phyloP scores from a whole-genome alignment of 2,888 invertebrate species.

The Atethmia centrago region DNA sequence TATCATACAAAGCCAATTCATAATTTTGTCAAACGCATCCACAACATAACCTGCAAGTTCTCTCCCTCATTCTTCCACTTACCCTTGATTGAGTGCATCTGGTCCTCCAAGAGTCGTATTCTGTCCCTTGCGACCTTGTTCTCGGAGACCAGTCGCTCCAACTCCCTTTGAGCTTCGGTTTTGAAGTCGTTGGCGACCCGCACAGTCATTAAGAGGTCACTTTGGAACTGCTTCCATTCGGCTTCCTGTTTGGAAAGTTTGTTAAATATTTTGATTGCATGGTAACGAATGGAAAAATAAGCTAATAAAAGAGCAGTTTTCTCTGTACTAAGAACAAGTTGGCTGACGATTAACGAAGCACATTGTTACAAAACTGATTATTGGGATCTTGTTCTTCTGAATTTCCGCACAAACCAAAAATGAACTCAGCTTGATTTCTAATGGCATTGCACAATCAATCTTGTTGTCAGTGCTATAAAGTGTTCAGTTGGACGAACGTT shows the following conservation, averaged over 20 bases:
- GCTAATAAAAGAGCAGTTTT: background rate
- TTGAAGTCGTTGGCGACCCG: slow-evolving; percentile 99
- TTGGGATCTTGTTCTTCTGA: background rate
- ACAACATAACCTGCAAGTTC: slow-evolving; percentile 44
- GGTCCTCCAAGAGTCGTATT: slow-evolving; percentile 93
- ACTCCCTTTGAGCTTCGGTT: slow-evolving; percentile 97
- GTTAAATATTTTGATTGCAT: background rate
- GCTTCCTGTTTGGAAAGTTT: slow-evolving; percentile 89
- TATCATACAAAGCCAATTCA: slow-evolving; percentile 53
- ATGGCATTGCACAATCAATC: background rate
- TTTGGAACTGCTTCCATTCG: slow-evolving; percentile 98
- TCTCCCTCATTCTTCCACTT: slow-evolving; percentile 68
- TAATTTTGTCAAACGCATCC: slow-evolving; percentile 29
- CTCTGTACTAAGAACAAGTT: background rate
- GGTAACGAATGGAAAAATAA: background rate
- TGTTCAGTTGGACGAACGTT: background rate
- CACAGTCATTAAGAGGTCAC: slow-evolving; percentile 97
- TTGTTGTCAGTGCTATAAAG: no score
- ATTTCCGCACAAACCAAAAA: background rate
- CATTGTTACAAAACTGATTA: background rate
- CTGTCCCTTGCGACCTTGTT: slow-evolving; percentile 95
- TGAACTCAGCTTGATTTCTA: background rate
- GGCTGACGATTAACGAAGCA: background rate
- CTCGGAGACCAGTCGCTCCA: slow-evolving; percentile 95
- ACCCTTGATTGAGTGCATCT: slow-evolving; percentile 95